Evolutionary conservation across 2,797 vertebrate species (phyloP).

Genomic region (Aphelocoma californica): DNA sequence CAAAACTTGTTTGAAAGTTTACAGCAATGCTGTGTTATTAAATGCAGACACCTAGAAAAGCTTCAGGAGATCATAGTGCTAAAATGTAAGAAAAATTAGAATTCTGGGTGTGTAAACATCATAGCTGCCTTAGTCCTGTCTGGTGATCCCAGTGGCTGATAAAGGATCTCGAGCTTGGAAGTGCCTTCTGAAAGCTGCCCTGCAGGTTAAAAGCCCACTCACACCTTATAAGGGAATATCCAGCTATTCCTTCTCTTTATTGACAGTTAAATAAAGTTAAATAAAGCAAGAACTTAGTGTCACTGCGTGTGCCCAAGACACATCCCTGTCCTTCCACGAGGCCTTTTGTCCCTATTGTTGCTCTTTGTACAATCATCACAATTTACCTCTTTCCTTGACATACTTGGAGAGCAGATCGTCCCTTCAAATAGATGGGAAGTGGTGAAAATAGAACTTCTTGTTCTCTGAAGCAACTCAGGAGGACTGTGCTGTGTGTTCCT

Average conservation of each 20-base stretch:
- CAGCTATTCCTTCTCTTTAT: too few species aligned
- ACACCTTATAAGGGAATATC: too few species aligned
- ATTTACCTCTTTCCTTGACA: too few species aligned
- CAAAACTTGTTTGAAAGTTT: not conserved
- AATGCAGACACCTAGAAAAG: not conserved
- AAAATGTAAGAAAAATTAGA: not conserved
- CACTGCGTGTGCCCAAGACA: too few species aligned
- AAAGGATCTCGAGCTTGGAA: not conserved
- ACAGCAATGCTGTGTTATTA: not conserved
- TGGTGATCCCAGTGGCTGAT: not conserved
- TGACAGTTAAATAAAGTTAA: too few species aligned
- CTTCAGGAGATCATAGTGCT: not conserved
- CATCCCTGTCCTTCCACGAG: too few species aligned
- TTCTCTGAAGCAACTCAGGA: not conserved
- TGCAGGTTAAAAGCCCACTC: too few species aligned
- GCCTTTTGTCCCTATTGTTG: too few species aligned
- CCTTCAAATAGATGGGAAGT: not conserved
- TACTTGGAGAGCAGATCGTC: not conserved
- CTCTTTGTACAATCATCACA: too few species aligned
- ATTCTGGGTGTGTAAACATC: not conserved
- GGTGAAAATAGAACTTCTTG: too few species aligned
- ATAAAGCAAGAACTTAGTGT: too few species aligned
- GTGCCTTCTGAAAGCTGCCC: not conserved
- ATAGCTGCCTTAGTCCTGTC: not conserved
- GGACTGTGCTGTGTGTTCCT: not conserved